Percentiles rank a stretch among this genome's conserved stretches.
phyloP scores from a whole-genome alignment of 2,888 invertebrate genomes.

The Mellilla xanthometata region DNA sequence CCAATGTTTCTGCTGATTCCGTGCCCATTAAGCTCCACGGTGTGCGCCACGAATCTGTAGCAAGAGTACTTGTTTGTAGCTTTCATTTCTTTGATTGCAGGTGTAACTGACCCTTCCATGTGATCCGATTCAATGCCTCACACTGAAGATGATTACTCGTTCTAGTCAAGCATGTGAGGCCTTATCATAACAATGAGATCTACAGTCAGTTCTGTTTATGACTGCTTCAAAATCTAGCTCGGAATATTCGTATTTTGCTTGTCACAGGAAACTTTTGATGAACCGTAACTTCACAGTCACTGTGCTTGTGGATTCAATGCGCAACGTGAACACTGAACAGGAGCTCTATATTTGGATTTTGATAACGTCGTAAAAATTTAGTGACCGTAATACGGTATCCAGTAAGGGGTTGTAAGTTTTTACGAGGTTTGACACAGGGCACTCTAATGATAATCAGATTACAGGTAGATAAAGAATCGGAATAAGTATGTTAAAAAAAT shows the following conservation, averaged over 20 bases:
- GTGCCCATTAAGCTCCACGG: slow-evolving; percentile 67
- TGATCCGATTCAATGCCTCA: no score
- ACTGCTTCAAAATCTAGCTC: not conserved
- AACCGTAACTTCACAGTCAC: slow-evolving; percentile 6
- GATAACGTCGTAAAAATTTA: slow-evolving; percentile 35
- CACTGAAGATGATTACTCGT: no score
- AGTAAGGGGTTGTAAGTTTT: slow-evolving; percentile 26
- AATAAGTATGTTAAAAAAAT: not conserved
- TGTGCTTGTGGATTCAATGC: slow-evolving; percentile 8
- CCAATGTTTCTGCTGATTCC: slow-evolving; percentile 75
- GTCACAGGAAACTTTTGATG: slow-evolving; percentile 1
- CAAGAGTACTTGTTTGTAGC: slow-evolving; percentile 39
- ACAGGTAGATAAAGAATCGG: not conserved
- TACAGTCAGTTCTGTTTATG: not conserved
- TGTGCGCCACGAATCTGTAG: slow-evolving; percentile 67
- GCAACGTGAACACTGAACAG: slow-evolving; percentile 13
- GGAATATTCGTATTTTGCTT: not conserved
- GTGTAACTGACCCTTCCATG: no score
- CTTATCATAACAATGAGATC: not conserved
- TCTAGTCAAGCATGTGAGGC: no score
- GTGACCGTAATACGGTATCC: slow-evolving; percentile 23
- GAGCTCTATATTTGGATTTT: slow-evolving; percentile 26
- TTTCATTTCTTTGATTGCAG: not conserved
- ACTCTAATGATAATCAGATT: slow-evolving; percentile 1
- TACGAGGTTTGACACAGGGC: slow-evolving; percentile 28